A percentile compares a stretch with the other conserved stretches of the same genome.
Conservation (phyloP, 2,113 vertebrate genomes). For the Peromyscus maniculatus region DNA sequence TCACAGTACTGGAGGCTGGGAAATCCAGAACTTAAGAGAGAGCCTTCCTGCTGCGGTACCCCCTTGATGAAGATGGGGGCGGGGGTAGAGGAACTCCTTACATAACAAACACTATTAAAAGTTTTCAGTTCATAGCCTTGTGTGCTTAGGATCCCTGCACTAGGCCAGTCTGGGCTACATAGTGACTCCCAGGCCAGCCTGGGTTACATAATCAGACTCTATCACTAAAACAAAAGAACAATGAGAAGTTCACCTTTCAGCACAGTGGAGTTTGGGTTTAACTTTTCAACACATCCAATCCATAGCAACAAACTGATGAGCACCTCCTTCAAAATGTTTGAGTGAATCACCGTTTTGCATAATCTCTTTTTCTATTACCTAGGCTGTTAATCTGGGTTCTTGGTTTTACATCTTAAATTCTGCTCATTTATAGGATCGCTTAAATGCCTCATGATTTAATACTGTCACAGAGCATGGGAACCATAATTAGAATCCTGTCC, state of each 20-base stretch:
- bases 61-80: neutral
- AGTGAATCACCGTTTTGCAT: slow-evolving; percentile 54
- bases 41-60: neutral
- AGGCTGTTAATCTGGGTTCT: slow-evolving; percentile 6
- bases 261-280: neutral
- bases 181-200: neutral
- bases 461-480: neutral
- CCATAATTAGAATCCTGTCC: neutral
- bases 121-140: no score
- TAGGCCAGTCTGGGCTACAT: neutral
- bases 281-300: neutral
- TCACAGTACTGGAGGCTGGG: neutral
- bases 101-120: neutral
- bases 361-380: neutral
- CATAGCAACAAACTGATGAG: neutral
- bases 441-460: slow-evolving; percentile 8
- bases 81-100: neutral
- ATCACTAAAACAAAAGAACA: neutral
- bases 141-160: neutral
- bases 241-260: neutral
- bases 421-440: neutral
- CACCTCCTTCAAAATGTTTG: slow-evolving; percentile 45
- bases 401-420: slow-evolving; percentile 51
- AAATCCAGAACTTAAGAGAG: neutral
- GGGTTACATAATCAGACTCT: neutral